Conservation (phyloP, 37 sponge, comb jelly and placozoan genomes). For the Aphrocallistes beatrix region DNA sequence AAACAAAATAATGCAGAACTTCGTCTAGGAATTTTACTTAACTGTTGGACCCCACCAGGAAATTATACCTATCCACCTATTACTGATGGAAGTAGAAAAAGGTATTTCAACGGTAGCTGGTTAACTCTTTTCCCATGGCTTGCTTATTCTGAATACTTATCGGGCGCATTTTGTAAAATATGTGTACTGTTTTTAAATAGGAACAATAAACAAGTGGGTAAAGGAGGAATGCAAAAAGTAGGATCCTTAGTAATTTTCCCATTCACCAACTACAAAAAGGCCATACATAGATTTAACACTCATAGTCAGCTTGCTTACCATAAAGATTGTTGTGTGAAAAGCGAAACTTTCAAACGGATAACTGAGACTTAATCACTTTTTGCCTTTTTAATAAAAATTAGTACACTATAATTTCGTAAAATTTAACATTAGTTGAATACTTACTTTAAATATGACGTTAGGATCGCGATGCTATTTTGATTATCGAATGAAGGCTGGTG, state of each 20-base stretch:
- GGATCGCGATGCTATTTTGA: too few species aligned
- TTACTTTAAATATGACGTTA: too few species aligned
- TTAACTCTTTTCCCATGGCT: not conserved
- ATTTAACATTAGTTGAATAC: too few species aligned
- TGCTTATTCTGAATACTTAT: conserved; percentile 9
- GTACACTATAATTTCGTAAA: too few species aligned
- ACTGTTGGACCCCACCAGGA: not conserved
- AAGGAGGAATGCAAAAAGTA: not conserved
- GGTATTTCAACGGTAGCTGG: not conserved
- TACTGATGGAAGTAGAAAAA: not conserved
- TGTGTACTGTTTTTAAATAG: not conserved
- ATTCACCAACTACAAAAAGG: not conserved
- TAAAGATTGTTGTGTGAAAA: not conserved
- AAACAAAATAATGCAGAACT: too few species aligned
- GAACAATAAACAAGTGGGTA: not conserved
- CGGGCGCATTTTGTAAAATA: conserved; percentile 4
- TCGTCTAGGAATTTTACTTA: not conserved
- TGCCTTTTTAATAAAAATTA: too few species aligned
- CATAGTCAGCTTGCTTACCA: not conserved
- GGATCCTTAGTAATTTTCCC: not conserved
- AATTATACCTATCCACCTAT: not conserved
- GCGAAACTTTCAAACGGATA: not conserved
- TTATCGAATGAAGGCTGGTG: too few species aligned
- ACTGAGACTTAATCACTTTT: too few species aligned
- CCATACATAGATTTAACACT: not conserved